Conservation (phyloP, 1,140 invertebrate species). For the Thaumatotibia leucotreta region DNA sequence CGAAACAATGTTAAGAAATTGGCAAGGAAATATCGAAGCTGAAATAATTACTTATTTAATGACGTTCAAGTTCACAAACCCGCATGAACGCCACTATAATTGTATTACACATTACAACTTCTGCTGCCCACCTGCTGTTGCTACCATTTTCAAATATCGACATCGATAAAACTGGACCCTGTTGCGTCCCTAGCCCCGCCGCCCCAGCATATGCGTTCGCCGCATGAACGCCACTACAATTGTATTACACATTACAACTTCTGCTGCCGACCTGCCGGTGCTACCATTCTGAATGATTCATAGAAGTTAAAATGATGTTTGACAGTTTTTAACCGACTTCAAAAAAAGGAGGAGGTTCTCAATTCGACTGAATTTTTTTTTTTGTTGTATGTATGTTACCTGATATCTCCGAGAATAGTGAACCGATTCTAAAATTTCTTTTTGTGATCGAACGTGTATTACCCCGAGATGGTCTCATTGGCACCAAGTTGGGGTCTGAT, state of each 20-base stretch:
- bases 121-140: background rate
- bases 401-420: no score
- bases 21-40: no score
- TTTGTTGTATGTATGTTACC: no score
- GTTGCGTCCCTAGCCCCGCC: background rate
- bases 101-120: constrained; percentile 7
- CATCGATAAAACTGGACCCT: background rate
- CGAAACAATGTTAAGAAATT: no score
- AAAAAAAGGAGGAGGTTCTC: no score
- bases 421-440: no score
- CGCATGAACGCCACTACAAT: constrained; percentile 12
- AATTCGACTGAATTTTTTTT: no score
- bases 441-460: no score
- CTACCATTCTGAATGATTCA: background rate
- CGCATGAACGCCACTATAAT: constrained; percentile 11
- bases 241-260: constrained; percentile 7
- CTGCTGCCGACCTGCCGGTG: background rate
- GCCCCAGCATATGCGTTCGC: constrained; percentile 5
- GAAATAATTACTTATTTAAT: no score
- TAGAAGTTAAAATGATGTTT: background rate
- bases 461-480: no score
- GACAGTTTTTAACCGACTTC: background rate
- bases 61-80: no score
- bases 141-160: background rate
- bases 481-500: no score